These are phyloP conservation scores for Peribatodes rhomboidaria DNA, from an alignment of 2,888 invertebrate genomes.

Conservation along the genomic window DNA sequence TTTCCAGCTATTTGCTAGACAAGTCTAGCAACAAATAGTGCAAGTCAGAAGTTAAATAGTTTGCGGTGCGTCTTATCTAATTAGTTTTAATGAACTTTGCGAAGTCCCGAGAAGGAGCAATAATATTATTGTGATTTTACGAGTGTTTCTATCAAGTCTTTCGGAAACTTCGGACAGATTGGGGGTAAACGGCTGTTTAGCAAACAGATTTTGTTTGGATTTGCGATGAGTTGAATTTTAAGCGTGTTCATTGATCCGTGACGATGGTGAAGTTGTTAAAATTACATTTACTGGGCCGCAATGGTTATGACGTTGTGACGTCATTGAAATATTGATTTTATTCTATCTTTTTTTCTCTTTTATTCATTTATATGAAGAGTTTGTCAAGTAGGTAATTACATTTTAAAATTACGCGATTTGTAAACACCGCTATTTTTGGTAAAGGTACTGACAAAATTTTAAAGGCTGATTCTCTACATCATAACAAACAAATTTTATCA, in stretches of 20 bases:
- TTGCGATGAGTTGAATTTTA: background rate
- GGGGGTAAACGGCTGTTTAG: conserved; percentile 1
- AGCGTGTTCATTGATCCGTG: background rate
- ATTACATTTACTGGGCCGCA: background rate
- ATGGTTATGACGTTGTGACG: too few species aligned
- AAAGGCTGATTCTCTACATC: too few species aligned
- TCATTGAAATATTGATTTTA: too few species aligned
- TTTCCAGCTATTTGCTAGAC: background rate
- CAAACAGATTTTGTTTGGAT: conserved; percentile 19
- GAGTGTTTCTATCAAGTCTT: conserved; percentile 1
- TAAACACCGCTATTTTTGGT: too few species aligned
- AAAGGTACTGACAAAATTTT: too few species aligned
- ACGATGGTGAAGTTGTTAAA: background rate
- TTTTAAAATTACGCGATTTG: too few species aligned
- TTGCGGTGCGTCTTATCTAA: conserved; percentile 32
- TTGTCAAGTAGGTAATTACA: too few species aligned
- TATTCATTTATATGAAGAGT: too few species aligned
- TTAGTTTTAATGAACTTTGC: conserved; percentile 33
- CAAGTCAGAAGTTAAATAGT: conserved; percentile 27
- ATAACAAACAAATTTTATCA: too few species aligned
- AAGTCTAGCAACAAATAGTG: conserved; percentile 16
- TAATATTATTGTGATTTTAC: conserved; percentile 21
- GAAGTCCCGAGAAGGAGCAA: conserved; percentile 6
- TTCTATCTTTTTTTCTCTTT: too few species aligned
- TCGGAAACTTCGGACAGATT: conserved; percentile 5